A percentile compares a stretch with the other conserved stretches of the same genome.
phyloP scores from a whole-genome alignment of 2,113 vertebrate genomes.

The Lanius ludovicianus region DNA sequence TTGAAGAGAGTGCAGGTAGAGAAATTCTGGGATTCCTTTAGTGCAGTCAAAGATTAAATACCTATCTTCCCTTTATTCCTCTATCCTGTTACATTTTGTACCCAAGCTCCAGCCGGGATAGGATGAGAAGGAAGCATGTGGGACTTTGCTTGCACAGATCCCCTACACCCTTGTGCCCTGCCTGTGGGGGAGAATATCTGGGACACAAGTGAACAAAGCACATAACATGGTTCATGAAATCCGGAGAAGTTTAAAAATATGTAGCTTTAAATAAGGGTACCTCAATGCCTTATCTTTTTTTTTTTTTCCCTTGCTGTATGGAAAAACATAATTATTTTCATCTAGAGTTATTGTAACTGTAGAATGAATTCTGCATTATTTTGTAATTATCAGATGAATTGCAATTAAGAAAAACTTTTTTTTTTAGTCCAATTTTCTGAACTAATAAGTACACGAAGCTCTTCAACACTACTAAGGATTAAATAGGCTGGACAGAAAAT shows the following conservation, averaged over 20 bases:
- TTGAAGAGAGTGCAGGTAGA: neutral
- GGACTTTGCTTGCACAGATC: neutral
- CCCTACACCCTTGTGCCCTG: neutral
- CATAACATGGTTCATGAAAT: neutral
- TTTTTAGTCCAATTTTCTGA: neutral
- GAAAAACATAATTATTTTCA: neutral
- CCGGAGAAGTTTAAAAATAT: neutral
- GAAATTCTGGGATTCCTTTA: neutral
- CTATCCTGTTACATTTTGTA: neutral
- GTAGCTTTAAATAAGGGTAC: neutral
- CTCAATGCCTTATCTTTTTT: too few relatives aligned
- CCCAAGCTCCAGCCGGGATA: neutral
- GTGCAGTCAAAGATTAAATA: neutral
- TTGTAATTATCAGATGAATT: neutral
- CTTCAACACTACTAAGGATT: neutral
- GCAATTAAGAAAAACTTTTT: neutral
- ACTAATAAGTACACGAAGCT: neutral
- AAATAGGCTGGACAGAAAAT: neutral
- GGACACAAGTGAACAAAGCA: neutral
- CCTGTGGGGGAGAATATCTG: neutral
- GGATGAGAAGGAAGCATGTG: neutral
- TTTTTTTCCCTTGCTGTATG: accelerated
- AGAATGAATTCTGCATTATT: neutral
- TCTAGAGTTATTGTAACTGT: neutral
- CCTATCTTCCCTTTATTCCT: neutral